Percentiles rank a stretch among this genome's conserved stretches.
Evolutionary conservation across 2,113 vertebrate genomes (phyloP).

Genomic region (Nesogale talazaci): DNA sequence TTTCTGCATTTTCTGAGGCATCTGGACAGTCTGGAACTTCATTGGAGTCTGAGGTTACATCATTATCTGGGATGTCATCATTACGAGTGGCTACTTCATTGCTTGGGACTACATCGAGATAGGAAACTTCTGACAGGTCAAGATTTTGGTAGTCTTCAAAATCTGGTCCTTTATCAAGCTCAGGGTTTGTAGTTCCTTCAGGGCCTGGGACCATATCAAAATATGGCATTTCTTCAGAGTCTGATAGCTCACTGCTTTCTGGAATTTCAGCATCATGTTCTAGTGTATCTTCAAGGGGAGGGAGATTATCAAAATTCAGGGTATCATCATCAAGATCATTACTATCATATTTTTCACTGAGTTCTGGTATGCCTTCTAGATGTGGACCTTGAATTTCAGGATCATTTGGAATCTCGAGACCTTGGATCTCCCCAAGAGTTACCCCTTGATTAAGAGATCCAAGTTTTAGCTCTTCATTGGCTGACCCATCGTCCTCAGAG

Average conservation of each 20-base stretch:
- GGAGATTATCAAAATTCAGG: conserved; percentile 67
- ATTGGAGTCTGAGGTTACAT: background rate
- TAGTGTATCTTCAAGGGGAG: conserved; percentile 66
- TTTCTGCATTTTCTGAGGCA: conserved; percentile 49
- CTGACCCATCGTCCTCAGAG: conserved; percentile 53
- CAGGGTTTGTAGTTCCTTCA: background rate
- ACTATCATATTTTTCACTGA: conserved; percentile 39
- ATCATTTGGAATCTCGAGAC: conserved; percentile 52
- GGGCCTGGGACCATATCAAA: conserved; percentile 59
- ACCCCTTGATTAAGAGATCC: conserved; percentile 57
- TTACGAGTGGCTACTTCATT: background rate
- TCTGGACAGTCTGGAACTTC: conserved; percentile 50
- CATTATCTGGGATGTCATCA: conserved; percentile 40
- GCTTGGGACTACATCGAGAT: conserved; percentile 52
- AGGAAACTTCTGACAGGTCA: conserved; percentile 62
- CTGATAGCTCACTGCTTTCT: conserved; percentile 50
- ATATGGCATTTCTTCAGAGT: conserved; percentile 67
- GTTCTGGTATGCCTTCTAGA: conserved; percentile 51
- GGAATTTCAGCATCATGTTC: conserved; percentile 48
- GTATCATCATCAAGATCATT: background rate
- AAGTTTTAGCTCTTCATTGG: conserved; percentile 59
- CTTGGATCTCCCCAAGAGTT: conserved; percentile 48
- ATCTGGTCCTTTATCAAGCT: conserved; percentile 56
- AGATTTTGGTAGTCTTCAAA: conserved; percentile 54
- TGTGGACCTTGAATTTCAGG: conserved; percentile 53